These are phyloP conservation scores for Ryuthela nishihirai DNA, from an alignment of 2,888 invertebrate species.

Conservation along the genomic window DNA sequence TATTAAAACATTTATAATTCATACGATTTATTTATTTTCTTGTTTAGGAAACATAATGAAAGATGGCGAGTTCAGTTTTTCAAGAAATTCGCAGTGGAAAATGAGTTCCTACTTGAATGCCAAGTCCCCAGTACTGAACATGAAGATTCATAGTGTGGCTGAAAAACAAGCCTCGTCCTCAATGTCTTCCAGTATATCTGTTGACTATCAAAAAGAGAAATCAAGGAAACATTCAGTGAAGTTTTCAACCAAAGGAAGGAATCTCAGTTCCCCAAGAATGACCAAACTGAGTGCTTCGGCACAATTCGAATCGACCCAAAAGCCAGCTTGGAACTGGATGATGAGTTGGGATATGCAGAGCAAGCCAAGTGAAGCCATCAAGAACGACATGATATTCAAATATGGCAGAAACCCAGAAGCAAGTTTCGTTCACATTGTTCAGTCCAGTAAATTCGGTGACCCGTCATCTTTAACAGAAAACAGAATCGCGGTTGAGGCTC, in stretches of 20 bases:
- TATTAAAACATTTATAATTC: background rate
- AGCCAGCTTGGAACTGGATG: constrained; percentile 14
- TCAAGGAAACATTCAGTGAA: constrained; percentile 4
- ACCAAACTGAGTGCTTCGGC: constrained; percentile 21
- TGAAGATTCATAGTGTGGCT: background rate
- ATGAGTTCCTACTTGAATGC: constrained; percentile 9
- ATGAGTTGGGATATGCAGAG: constrained; percentile 25
- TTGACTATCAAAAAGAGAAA: constrained; percentile 12
- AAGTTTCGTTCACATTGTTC: constrained; percentile 6
- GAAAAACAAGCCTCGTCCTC: constrained; percentile 13
- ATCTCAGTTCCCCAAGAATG: too few relatives aligned
- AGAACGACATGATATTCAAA: constrained; percentile 31
- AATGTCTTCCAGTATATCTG: constrained; percentile 5
- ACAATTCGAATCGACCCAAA: constrained; percentile 25
- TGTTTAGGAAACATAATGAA: constrained; percentile 18
- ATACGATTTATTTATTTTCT: background rate
- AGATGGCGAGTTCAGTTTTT: constrained; percentile 16
- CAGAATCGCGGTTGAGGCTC: constrained; percentile 9
- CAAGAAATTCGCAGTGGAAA: constrained; percentile 15
- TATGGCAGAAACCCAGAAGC: constrained; percentile 14
- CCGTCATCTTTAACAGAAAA: background rate
- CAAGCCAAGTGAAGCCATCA: constrained; percentile 20
- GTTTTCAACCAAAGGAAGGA: constrained; percentile 12
- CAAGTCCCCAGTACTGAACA: background rate
- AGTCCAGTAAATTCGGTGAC: background rate